These are phyloP conservation scores for Microchirus variegatus DNA, from an alignment of 2,797 vertebrate species.

Conservation along the genomic window DNA sequence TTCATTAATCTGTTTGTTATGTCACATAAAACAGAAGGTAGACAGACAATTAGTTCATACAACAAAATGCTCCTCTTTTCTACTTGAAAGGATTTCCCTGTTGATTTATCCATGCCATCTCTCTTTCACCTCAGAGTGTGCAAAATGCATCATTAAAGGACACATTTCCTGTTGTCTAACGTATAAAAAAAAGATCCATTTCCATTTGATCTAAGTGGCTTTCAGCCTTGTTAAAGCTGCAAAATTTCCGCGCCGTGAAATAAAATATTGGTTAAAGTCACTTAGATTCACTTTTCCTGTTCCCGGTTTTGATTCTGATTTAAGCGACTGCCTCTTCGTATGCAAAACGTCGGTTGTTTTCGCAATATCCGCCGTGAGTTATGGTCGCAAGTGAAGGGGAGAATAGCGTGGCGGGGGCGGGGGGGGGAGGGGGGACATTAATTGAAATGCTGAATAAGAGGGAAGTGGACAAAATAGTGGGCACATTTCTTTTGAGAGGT, in stretches of 20 bases:
- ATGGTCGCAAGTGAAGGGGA: slow-evolving; percentile 58
- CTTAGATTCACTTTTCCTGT: slow-evolving; percentile 27
- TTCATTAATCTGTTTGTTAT: background rate
- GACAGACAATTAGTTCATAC: too few species aligned
- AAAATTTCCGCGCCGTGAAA: slow-evolving; percentile 17
- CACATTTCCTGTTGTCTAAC: too few species aligned
- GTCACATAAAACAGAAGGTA: too few species aligned
- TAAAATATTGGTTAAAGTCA: slow-evolving; percentile 30
- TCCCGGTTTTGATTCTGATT: slow-evolving; percentile 64
- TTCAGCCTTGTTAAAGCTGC: slow-evolving; percentile 21
- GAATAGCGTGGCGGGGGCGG: too few species aligned
- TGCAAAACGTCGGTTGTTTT: slow-evolving; percentile 51
- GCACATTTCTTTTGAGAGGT: slow-evolving; percentile 77
- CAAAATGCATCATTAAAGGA: too few species aligned
- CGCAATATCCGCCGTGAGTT: slow-evolving; percentile 68
- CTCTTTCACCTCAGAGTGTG: too few species aligned
- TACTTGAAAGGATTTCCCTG: too few species aligned
- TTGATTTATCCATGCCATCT: too few species aligned
- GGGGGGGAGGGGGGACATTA: slow-evolving; percentile 64
- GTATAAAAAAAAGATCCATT: too few species aligned
- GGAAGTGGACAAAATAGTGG: slow-evolving; percentile 73
- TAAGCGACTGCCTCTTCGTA: slow-evolving; percentile 58
- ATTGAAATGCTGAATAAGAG: slow-evolving; percentile 80
- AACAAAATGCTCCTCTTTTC: too few species aligned
- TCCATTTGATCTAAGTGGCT: background rate